Evolutionary conservation across 1,140 invertebrate genomes (phyloP).

Genomic region (Apis florea): DNA sequence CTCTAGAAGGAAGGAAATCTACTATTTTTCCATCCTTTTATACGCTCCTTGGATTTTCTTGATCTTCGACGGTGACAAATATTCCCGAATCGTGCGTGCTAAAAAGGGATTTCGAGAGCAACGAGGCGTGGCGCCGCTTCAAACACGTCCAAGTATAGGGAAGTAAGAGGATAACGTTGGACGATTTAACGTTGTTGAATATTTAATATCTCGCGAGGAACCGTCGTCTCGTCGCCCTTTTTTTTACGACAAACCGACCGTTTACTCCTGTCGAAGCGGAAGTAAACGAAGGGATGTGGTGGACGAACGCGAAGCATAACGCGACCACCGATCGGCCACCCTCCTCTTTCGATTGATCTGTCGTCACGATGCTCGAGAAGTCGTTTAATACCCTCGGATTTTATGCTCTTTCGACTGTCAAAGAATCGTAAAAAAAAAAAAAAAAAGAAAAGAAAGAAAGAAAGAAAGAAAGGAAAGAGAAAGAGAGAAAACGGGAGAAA

Average conservation of each 20-base stretch:
- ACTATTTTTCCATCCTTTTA: not conserved
- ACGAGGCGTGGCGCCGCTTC: slow-evolving; percentile 47
- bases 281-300: slow-evolving; percentile 47
- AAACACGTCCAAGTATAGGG: slow-evolving; percentile 54
- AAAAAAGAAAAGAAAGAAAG: too few species aligned
- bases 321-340: slow-evolving; percentile 35
- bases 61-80: slow-evolving; percentile 61
- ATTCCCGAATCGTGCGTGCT: slow-evolving; percentile 59
- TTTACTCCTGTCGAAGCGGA: slow-evolving; percentile 38
- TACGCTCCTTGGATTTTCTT: slow-evolving; percentile 49
- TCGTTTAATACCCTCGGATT: slow-evolving; percentile 36
- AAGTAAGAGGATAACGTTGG: slow-evolving; percentile 66
- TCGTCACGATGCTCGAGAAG: slow-evolving; percentile 8
- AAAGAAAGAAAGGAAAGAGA: too few species aligned
- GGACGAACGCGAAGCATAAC: slow-evolving; percentile 22
- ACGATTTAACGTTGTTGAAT: slow-evolving; percentile 70
- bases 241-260: slow-evolving; percentile 40
- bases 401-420: slow-evolving; percentile 28
- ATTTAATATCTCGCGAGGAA: slow-evolving; percentile 65
- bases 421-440: slow-evolving; percentile 4
- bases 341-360: slow-evolving; percentile 23
- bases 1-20: slow-evolving; percentile 11
- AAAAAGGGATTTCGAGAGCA: slow-evolving; percentile 46
- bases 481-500: not conserved
- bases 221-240: slow-evolving; percentile 35